Evolutionary conservation across 2,797 vertebrate genomes (phyloP).

Genomic region (Ctenopoma kingsleyae): DNA sequence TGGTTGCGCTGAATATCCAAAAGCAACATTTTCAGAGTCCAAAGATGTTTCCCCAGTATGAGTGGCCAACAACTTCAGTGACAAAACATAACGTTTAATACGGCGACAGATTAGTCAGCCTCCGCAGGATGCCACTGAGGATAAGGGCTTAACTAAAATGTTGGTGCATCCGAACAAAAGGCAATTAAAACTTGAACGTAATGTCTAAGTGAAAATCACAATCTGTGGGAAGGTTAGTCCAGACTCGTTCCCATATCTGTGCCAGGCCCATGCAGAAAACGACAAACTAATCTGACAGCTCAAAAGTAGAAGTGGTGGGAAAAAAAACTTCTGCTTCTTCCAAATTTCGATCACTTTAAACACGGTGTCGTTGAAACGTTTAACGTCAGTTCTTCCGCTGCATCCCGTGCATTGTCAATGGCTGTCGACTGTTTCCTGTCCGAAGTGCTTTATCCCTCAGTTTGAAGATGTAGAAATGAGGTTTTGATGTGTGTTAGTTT

Average conservation of each 20-base stretch:
- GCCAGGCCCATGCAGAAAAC: slow-evolving; percentile 68
- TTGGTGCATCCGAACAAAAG: slow-evolving; percentile 75
- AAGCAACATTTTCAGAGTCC: slow-evolving; percentile 79
- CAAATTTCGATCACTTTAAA: slow-evolving; percentile 80
- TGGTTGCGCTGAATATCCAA: slow-evolving; percentile 60
- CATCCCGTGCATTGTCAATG: slow-evolving; percentile 52
- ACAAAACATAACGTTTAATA: slow-evolving; percentile 66
- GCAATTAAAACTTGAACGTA: slow-evolving; percentile 61
- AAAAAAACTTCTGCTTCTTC: slow-evolving; percentile 86
- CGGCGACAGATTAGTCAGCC: slow-evolving; percentile 83
- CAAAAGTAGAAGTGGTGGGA: slow-evolving; percentile 85
- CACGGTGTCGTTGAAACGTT: slow-evolving; percentile 66
- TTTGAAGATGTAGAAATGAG: slow-evolving; percentile 19
- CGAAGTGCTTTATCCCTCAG: slow-evolving; percentile 13
- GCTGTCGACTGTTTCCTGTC: slow-evolving; percentile 21
- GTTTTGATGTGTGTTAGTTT: slow-evolving; percentile 58
- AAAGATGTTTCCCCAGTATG: slow-evolving; percentile 51
- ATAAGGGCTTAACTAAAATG: slow-evolving; percentile 74
- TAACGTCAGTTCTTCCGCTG: slow-evolving; percentile 52
- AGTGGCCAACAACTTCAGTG: slow-evolving; percentile 71
- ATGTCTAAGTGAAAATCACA: slow-evolving; percentile 45
- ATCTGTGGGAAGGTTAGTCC: slow-evolving; percentile 62
- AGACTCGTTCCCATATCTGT: slow-evolving; percentile 65
- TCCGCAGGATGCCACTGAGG: slow-evolving; percentile 82
- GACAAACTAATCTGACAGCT: slow-evolving; percentile 85